Evolutionary conservation across 2,113 vertebrate genomes (phyloP), one percentile per base, ranked within the genome.

Genomic region (Accipiter cooperii): DNA sequence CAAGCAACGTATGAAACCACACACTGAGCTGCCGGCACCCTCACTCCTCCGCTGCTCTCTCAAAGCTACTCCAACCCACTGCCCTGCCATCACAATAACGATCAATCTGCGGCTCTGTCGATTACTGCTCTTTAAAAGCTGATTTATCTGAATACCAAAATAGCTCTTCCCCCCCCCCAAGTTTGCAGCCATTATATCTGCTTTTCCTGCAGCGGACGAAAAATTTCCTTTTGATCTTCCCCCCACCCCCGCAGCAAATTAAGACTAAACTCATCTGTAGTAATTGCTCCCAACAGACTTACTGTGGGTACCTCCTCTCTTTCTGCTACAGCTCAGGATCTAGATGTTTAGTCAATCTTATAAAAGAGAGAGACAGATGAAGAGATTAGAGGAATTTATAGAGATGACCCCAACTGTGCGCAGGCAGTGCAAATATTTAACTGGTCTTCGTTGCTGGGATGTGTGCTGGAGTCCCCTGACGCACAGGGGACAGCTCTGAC

Each of bases 211-310:
- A 83, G 57, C 1, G 2, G 51, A 65, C 21, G 2, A 40, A 88
- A 92, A 87, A 63, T 8, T 60, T 78, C 74, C 73, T 66, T 96
- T 89, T 89, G 74, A 97, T 91, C 77, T 89, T 38, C 2, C 13
- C 2, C 25, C 10, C 36, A 28, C 6, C 12, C 13, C 47, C 11
- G 0, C 38, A 24, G 46, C 51, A 90, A 91, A 93, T 38, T 15
- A 64, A 82, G 61, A 22, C 52, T 47, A 42, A 82, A 87, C 33
- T 90, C 94, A 19, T 81, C 75, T 24, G 82, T 10, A 55, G 9
- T 87, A 85, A 90, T 65, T 85, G 49, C 68, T 95, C 90, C 90
- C 88, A 5, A 17, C 52, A 61, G 92, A 83, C 22, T 64, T 29
- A 4, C 22, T 21, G 19, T 0, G 18, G 49, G 78, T 64, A 82